Evolutionary conservation across 2,113 vertebrate genomes (phyloP).

Genomic region (Clarias gariepinus): DNA sequence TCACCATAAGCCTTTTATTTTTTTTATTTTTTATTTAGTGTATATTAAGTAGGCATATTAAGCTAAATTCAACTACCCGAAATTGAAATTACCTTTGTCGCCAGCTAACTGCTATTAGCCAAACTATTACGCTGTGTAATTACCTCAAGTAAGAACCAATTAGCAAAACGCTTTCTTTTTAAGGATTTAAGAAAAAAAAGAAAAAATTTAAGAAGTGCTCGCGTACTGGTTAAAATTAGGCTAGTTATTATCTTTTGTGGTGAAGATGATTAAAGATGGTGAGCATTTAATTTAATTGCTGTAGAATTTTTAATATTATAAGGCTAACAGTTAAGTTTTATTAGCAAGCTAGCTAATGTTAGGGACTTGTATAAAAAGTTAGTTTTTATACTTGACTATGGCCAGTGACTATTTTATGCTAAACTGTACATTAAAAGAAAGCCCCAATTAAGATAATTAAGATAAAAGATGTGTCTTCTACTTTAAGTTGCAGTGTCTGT

Average conservation of each 20-base stretch:
- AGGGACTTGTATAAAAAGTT: not conserved
- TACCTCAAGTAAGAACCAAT: not conserved
- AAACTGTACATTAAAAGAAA: not conserved
- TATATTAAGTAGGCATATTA: too few species aligned
- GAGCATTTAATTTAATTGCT: not conserved
- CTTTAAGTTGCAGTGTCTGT: not conserved
- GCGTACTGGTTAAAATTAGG: not conserved
- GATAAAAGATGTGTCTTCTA: not conserved
- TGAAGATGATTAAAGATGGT: not conserved
- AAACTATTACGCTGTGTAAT: not conserved
- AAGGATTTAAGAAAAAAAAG: too few species aligned
- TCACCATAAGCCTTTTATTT: not conserved
- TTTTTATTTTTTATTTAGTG: not conserved
- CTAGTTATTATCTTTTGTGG: slow-evolving; percentile 7
- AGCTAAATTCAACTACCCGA: not conserved
- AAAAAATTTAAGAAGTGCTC: not conserved
- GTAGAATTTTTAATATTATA: not conserved
- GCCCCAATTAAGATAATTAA: not conserved
- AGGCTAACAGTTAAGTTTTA: not conserved
- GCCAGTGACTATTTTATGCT: not conserved
- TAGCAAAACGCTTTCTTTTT: not conserved
- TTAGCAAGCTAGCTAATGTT: not conserved
- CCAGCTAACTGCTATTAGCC: not conserved
- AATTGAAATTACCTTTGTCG: not conserved
- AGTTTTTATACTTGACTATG: not conserved